Conservation (phyloP, 1,140 invertebrate species). For the Sarcophaga peregrina region DNA sequence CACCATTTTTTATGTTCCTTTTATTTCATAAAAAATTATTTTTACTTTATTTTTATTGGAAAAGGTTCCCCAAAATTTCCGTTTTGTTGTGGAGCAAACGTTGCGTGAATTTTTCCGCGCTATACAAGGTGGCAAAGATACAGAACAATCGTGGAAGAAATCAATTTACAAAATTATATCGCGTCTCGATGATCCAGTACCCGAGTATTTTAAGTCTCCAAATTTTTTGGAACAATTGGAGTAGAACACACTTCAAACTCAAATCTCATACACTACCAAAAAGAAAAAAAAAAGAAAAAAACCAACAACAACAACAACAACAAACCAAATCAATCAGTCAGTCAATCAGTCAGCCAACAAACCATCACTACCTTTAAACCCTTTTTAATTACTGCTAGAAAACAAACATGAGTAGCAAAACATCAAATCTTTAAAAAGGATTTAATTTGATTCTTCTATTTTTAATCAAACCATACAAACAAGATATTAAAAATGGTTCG, state of each 20-base stretch:
- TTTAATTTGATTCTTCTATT: too few relatives aligned
- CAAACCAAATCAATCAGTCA: background rate
- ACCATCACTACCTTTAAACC: background rate
- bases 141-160: slow-evolving; percentile 99
- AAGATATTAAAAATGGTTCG: too few relatives aligned
- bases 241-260: slow-evolving; percentile 69
- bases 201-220: slow-evolving; percentile 99
- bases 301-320: slow-evolving; percentile 48
- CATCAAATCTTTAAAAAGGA: background rate
- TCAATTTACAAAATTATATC: slow-evolving; percentile 99
- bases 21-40: background rate
- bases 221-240: slow-evolving; percentile 99
- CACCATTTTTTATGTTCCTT: background rate
- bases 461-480: too few relatives aligned
- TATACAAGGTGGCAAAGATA: slow-evolving; percentile 93
- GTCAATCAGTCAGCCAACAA: background rate
- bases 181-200: slow-evolving; percentile 96
- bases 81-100: slow-evolving; percentile 96
- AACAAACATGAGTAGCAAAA: background rate
- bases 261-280: slow-evolving; percentile 47
- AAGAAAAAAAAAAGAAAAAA: slow-evolving; percentile 35
- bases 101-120: slow-evolving; percentile 98
- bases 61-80: slow-evolving; percentile 97
- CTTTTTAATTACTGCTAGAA: background rate
- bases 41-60: slow-evolving; percentile 46